Conservation (phyloP, 2,888 invertebrate species). For the Apocheima hispidaria region DNA sequence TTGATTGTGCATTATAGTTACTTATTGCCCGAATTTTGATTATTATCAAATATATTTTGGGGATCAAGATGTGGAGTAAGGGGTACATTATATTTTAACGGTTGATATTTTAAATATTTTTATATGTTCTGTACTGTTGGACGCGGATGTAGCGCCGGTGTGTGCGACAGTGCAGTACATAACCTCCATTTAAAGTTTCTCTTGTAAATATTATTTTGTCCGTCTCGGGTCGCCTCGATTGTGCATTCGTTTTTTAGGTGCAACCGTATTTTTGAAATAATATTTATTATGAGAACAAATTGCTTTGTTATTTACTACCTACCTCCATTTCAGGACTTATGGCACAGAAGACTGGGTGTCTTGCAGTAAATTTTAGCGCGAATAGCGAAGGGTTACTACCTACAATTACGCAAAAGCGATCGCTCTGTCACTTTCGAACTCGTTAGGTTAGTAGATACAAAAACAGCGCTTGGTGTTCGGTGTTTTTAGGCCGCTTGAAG, state of each 20-base stretch:
- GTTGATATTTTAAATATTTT: conserved; percentile 56
- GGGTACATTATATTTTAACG: conserved; percentile 56
- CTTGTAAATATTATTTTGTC: conserved; percentile 83
- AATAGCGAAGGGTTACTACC: no score
- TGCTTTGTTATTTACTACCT: conserved; percentile 52
- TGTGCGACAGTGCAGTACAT: conserved; percentile 56
- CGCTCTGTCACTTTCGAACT: no score
- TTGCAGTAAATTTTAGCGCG: no score
- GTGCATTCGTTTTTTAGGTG: conserved; percentile 64
- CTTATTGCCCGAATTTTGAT: conserved; percentile 51
- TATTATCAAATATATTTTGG: conserved; percentile 44
- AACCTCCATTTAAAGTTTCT: conserved; percentile 61
- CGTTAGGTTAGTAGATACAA: no score
- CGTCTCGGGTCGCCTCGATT: conserved; percentile 57
- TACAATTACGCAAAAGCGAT: no score
- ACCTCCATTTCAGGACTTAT: background rate
- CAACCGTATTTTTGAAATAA: conserved; percentile 77
- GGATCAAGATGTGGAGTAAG: conserved; percentile 67
- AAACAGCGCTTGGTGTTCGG: no score
- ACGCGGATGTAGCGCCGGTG: conserved; percentile 23
- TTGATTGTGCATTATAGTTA: conserved; percentile 54
- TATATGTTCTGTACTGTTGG: conserved; percentile 57
- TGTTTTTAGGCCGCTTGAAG: no score
- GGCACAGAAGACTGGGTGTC: no score
- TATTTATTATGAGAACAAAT: conserved; percentile 77